phyloP scores from a whole-genome alignment of 2,113 vertebrate genomes.

The Chrysochloris asiatica region DNA sequence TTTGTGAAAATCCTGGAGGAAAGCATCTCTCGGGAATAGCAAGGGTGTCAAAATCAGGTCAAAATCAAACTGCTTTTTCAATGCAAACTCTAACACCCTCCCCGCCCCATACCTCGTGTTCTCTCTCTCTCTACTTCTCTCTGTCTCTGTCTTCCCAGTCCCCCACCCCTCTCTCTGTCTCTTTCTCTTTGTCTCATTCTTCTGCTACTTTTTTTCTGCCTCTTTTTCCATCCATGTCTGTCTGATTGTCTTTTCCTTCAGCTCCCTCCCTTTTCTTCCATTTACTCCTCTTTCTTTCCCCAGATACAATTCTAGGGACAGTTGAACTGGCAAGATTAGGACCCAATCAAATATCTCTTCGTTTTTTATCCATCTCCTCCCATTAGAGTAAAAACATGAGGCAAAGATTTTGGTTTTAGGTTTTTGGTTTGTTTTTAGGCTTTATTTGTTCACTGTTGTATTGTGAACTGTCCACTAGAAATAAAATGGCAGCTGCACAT shows the following conservation, averaged over 20 bases:
- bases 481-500: neutral
- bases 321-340: neutral
- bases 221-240: neutral
- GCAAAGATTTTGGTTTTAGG: neutral
- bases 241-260: too few species aligned
- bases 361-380: neutral
- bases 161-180: neutral
- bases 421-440: neutral
- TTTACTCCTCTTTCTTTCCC: neutral
- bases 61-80: neutral
- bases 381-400: fast-evolving
- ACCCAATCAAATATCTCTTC: neutral
- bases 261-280: neutral
- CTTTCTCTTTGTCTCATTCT: neutral
- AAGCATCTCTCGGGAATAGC: neutral
- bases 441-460: neutral
- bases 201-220: neutral
- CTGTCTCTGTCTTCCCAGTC: too few species aligned
- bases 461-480: neutral
- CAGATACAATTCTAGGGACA: neutral
- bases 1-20: neutral
- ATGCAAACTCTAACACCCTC: neutral
- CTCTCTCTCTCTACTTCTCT: neutral
- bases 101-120: neutral
- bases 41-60: neutral